phyloP scores from a whole-genome alignment of 2,113 vertebrate genomes.

The Parus major region DNA sequence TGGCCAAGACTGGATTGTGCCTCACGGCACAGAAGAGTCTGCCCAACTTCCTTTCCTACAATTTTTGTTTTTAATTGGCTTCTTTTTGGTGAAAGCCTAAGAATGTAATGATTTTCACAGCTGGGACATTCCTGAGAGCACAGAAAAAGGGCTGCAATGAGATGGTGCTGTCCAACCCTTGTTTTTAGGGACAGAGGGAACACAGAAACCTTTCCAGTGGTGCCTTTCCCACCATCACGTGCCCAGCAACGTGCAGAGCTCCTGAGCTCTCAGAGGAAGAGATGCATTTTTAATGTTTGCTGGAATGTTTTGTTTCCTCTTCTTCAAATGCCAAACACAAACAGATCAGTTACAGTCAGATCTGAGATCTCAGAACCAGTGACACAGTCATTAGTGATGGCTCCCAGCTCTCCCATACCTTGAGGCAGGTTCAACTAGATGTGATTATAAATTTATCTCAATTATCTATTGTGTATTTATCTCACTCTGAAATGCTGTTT shows the following conservation, averaged over 20 bases:
- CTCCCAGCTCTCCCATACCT: neutral
- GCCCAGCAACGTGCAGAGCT: neutral
- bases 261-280: neutral
- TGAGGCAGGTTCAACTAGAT: neutral
- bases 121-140: neutral
- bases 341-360: neutral
- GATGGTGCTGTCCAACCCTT: neutral
- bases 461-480: neutral
- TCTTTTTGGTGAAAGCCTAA: neutral
- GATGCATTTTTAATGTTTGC: neutral
- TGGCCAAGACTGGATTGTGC: neutral
- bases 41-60: neutral
- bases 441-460: conserved; percentile 9
- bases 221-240: neutral
- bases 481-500: neutral
- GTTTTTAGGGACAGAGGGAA: neutral
- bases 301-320: neutral
- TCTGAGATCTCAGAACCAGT: neutral
- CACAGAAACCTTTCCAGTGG: neutral
- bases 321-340: neutral
- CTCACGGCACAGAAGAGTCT: neutral
- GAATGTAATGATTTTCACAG: neutral
- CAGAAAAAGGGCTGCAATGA: neutral
- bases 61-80: neutral
- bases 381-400: neutral